These are phyloP conservation scores for Achatina immaculata DNA, from an alignment of 1,140 invertebrate genomes.

Conservation along the genomic window DNA sequence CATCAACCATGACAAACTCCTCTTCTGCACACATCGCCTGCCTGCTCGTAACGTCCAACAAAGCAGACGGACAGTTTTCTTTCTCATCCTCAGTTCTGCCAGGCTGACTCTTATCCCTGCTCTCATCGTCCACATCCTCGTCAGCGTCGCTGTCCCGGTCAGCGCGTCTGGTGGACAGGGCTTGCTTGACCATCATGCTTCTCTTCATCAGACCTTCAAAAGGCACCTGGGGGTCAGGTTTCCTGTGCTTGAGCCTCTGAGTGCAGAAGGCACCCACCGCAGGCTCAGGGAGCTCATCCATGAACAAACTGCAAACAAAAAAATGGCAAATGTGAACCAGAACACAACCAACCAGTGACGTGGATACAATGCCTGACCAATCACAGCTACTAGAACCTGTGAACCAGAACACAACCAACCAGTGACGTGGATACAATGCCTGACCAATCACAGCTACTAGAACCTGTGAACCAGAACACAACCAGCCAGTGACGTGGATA, in stretches of 20 bases:
- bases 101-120: not conserved
- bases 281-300: constrained; percentile 35
- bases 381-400: too few relatives aligned
- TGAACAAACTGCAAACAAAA: constrained; percentile 24
- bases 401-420: too few relatives aligned
- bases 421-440: too few relatives aligned
- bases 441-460: too few relatives aligned
- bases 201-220: constrained; percentile 36
- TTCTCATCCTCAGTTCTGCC: not conserved
- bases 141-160: not conserved
- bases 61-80: not conserved
- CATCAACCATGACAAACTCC: constrained; percentile 39
- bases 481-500: too few relatives aligned
- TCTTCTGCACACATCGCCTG: constrained; percentile 28
- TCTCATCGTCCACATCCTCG: not conserved
- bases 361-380: too few relatives aligned
- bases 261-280: constrained; percentile 27
- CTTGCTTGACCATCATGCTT: constrained; percentile 18
- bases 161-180: not conserved
- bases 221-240: not conserved
- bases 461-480: too few relatives aligned
- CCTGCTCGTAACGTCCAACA: not conserved
- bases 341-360: too few relatives aligned
- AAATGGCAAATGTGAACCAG: too few relatives aligned
- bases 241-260: not conserved